These are phyloP conservation scores for Esperia sulphurella DNA, from an alignment of 2,888 invertebrate species.

Conservation along the genomic window DNA sequence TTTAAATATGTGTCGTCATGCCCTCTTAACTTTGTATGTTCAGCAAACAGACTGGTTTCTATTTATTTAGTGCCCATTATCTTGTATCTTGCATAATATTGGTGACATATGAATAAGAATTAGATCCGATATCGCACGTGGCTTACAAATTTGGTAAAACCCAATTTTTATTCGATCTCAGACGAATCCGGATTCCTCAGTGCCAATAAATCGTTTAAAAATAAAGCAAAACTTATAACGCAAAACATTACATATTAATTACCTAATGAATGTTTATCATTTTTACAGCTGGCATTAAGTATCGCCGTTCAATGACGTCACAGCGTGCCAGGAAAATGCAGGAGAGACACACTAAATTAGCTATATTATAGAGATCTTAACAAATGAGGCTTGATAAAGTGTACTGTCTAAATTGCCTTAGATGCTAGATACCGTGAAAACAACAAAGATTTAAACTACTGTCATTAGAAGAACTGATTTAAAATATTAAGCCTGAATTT, in stretches of 20 bases:
- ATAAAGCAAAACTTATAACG: not conserved
- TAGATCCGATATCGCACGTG: slow-evolving; percentile 7
- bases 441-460: not conserved
- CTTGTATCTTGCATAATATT: slow-evolving; percentile 14
- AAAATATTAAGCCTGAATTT: not conserved
- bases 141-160: slow-evolving; percentile 20
- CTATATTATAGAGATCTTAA: too few species aligned
- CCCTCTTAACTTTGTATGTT: slow-evolving; percentile 8
- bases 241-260: not conserved
- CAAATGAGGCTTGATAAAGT: not conserved
- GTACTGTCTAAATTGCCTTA: not conserved
- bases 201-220: not conserved
- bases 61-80: slow-evolving; percentile 13
- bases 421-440: not conserved
- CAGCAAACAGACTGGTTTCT: slow-evolving; percentile 22
- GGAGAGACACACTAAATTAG: not conserved
- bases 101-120: slow-evolving; percentile 26
- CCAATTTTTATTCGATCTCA: slow-evolving; percentile 15
- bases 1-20: not conserved
- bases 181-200: slow-evolving; percentile 32
- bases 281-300: slow-evolving; percentile 19
- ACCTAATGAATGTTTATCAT: not conserved
- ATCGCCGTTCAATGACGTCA: not conserved
- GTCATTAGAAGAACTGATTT: not conserved
- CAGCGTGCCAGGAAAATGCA: not conserved